Conservation (phyloP, 1,140 invertebrate species). For the Mercenaria mercenaria region DNA sequence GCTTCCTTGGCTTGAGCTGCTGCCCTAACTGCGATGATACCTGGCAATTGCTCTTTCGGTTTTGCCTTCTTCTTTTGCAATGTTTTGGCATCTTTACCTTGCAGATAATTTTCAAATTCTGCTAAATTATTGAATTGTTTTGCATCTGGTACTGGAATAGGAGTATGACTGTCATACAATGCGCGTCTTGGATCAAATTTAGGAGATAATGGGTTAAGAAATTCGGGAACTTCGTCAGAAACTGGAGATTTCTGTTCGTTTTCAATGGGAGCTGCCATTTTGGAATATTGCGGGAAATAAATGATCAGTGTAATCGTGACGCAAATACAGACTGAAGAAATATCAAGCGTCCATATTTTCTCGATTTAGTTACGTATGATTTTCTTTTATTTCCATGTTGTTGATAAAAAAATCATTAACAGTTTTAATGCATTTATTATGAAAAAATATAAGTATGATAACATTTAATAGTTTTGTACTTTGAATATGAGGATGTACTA, state of each 20-base stretch:
- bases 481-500: no score
- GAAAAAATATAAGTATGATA: no score
- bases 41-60: constrained; percentile 15
- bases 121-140: constrained; percentile 75
- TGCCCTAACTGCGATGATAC: constrained; percentile 27
- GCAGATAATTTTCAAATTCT: constrained; percentile 72
- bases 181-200: constrained; percentile 74
- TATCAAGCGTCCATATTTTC: not conserved
- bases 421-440: no score
- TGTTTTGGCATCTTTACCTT: constrained; percentile 57
- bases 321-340: not conserved
- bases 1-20: constrained; percentile 42
- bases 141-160: constrained; percentile 60
- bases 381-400: no score
- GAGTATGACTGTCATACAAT: constrained; percentile 60
- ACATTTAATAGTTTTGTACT: no score
- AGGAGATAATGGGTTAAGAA: constrained; percentile 68
- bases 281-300: constrained; percentile 51
- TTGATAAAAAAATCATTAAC: no score
- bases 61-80: not conserved
- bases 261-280: constrained; percentile 77
- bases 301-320: not conserved
- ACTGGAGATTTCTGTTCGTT: constrained; percentile 21
- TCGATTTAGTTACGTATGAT: not conserved
- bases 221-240: constrained; percentile 55